These are phyloP conservation scores for Ormyrus rosae DNA, from an alignment of 2,888 invertebrate genomes.

Conservation along the genomic window DNA sequence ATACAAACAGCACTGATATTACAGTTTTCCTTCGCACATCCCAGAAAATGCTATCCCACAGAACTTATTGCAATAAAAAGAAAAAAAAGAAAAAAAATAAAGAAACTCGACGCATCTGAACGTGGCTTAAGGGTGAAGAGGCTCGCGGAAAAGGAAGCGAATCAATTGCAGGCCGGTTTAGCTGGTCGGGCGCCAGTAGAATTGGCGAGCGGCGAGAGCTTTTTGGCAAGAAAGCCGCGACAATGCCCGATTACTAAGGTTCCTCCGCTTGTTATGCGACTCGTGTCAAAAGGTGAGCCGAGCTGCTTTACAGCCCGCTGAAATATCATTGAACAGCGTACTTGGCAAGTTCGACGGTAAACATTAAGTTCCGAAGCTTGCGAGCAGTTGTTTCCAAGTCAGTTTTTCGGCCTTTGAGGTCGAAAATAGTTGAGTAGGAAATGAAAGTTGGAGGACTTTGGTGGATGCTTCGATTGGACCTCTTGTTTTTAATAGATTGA, in stretches of 20 bases:
- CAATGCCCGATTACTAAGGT: neutral
- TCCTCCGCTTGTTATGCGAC: neutral
- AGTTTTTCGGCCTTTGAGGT: neutral
- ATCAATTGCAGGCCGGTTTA: neutral
- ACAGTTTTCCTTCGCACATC: neutral
- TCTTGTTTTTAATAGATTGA: too few species aligned
- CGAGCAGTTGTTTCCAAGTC: neutral
- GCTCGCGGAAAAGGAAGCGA: conserved; percentile 3
- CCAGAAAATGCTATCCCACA: conserved; percentile 13
- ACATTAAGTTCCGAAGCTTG: neutral
- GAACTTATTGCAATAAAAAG: too few species aligned
- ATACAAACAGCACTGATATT: too few species aligned
- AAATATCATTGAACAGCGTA: neutral
- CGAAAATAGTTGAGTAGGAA: neutral
- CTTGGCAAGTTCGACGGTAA: neutral
- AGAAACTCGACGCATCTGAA: too few species aligned
- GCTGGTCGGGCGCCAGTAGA: conserved; percentile 12
- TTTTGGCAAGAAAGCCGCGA: conserved; percentile 41
- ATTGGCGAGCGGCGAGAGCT: neutral
- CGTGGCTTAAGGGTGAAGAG: conserved; percentile 8
- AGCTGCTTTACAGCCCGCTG: neutral
- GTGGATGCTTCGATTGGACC: too few species aligned
- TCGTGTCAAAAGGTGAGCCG: conserved; percentile 4
- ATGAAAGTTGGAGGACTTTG: too few species aligned
- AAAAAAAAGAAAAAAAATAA: too few species aligned